phyloP scores from a whole-genome alignment of 2,888 invertebrate species.

The Mimumesa dahlbomi region DNA sequence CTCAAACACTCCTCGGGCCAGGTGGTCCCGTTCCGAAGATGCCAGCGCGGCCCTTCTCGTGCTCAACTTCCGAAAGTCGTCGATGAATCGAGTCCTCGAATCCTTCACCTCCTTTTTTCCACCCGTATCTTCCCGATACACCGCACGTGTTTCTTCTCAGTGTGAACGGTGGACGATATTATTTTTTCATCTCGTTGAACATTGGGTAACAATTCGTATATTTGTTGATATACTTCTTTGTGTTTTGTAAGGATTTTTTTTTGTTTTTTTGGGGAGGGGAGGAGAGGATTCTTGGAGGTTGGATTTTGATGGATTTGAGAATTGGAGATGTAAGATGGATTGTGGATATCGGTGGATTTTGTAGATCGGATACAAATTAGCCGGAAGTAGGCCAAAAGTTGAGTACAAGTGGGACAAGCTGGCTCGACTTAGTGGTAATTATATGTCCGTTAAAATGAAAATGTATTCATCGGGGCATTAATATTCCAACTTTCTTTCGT shows the following conservation, averaged over 20 bases:
- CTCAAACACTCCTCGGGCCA: conserved; percentile 36
- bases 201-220: not conserved
- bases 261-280: too few relatives aligned
- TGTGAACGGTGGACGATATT: not conserved
- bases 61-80: conserved; percentile 46
- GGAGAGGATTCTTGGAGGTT: too few relatives aligned
- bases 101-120: conserved; percentile 40
- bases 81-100: conserved; percentile 20
- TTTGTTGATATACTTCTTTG: not conserved
- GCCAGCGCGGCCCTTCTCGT: conserved; percentile 32
- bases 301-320: too few relatives aligned
- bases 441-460: conserved; percentile 34
- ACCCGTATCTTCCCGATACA: not conserved
- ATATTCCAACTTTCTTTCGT: conserved; percentile 43
- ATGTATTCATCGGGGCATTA: conserved; percentile 37
- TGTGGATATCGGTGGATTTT: too few relatives aligned
- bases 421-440: conserved; percentile 40
- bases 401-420: conserved; percentile 19
- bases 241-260: too few relatives aligned
- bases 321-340: too few relatives aligned
- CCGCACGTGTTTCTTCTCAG: conserved; percentile 6
- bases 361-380: not conserved
- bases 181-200: not conserved
- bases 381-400: conserved; percentile 12
- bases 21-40: conserved; percentile 51